A percentile compares a stretch with the other conserved stretches of the same genome.
Evolutionary conservation across 2,797 vertebrate species (phyloP).

Genomic region (Gallinago stenura): DNA sequence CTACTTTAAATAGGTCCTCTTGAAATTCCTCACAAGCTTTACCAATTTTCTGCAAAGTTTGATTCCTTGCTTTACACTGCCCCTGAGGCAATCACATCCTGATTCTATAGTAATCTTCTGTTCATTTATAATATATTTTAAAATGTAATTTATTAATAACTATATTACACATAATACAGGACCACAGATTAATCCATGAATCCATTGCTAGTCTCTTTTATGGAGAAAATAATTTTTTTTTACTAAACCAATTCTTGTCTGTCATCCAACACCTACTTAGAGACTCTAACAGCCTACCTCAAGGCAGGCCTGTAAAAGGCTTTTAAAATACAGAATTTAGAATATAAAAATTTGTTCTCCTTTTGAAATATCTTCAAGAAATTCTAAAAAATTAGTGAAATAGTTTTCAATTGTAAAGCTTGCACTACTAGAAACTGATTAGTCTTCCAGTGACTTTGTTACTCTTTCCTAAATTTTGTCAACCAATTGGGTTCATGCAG

Average conservation of each 20-base stretch:
- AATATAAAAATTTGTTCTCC: neutral
- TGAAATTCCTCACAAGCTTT: constrained; percentile 13
- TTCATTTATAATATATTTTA: constrained; percentile 78
- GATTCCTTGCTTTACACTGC: constrained; percentile 54
- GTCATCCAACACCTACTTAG: neutral
- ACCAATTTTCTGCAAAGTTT: constrained; percentile 29
- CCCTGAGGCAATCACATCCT: constrained; percentile 84
- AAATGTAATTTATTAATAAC: constrained; percentile 48
- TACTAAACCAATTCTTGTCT: neutral
- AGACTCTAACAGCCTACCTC: neutral
- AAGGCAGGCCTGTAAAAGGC: neutral
- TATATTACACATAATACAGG: constrained; percentile 4
- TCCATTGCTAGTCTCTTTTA: neutral
- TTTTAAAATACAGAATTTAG: neutral
- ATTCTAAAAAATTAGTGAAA: neutral
- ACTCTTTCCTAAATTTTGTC: neutral
- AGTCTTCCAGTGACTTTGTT: neutral
- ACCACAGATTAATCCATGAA: constrained; percentile 20
- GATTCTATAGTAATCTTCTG: constrained; percentile 72
- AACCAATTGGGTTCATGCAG: neutral
- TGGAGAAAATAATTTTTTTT: neutral
- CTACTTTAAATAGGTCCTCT: neutral
- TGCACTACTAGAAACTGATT: neutral
- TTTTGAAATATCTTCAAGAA: neutral
- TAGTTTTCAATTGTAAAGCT: neutral